Evolutionary conservation across 2,888 invertebrate species (phyloP).

Genomic region (Rhamphomyia laevipes): DNA sequence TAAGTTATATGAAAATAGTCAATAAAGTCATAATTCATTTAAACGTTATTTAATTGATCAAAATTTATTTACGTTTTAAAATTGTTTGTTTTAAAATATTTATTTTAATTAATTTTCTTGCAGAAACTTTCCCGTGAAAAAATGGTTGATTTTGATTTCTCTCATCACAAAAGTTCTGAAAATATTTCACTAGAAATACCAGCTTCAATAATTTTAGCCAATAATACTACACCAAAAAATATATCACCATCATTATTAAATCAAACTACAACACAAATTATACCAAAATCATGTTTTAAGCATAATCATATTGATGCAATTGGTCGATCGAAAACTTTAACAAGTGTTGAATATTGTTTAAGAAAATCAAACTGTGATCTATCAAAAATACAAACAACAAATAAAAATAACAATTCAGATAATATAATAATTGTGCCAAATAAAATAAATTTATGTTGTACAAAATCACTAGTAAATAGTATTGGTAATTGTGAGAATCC

Average conservation of each 20-base stretch:
- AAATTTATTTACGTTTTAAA: no score
- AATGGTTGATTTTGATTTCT: slow-evolving; percentile 39
- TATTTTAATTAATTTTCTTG: not conserved
- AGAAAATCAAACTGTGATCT: slow-evolving; percentile 17
- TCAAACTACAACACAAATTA: slow-evolving; percentile 16
- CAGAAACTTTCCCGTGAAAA: slow-evolving; percentile 31
- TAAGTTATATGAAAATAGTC: slow-evolving; percentile 1
- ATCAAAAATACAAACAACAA: slow-evolving; percentile 13
- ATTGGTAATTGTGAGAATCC: not conserved
- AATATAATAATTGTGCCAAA: not conserved
- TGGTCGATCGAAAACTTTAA: slow-evolving; percentile 14
- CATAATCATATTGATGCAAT: slow-evolving; percentile 27
- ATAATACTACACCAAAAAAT: not conserved
- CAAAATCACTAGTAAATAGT: not conserved
- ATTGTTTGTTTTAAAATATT: no score
- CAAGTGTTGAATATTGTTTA: slow-evolving; percentile 14
- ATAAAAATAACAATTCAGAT: slow-evolving; percentile 17
- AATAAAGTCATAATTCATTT: no score
- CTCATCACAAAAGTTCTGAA: slow-evolving; percentile 37
- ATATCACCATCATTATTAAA: not conserved
- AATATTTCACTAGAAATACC: slow-evolving; percentile 22
- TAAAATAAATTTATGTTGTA: not conserved
- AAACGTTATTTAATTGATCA: no score
- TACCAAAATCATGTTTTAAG: slow-evolving; percentile 35
- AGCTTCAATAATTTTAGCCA: no score